phyloP scores from a whole-genome alignment of 2,113 vertebrate genomes.

The Picathartes gymnocephalus region DNA sequence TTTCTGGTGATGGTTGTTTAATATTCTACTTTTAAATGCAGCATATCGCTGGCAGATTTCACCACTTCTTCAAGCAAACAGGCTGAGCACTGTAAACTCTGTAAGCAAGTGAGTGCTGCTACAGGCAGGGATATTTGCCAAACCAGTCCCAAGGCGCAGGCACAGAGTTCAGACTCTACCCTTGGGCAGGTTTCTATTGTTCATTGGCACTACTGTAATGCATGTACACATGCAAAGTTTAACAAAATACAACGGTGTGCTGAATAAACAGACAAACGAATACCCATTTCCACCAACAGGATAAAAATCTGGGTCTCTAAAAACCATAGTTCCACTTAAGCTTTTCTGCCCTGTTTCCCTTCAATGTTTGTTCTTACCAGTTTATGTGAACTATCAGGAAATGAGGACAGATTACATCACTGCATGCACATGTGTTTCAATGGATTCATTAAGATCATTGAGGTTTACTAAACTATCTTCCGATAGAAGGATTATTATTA shows the following conservation, averaged over 20 bases:
- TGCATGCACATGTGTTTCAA: not conserved
- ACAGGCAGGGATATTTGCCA: not conserved
- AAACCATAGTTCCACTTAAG: not conserved
- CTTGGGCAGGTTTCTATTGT: not conserved
- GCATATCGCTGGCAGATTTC: not conserved
- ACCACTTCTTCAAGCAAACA: not conserved
- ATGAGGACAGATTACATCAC: not conserved
- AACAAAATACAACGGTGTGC: not conserved
- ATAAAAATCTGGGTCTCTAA: not conserved
- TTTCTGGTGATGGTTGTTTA: not conserved
- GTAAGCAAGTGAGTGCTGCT: not conserved
- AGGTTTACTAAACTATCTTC: not conserved
- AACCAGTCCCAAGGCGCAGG: not conserved
- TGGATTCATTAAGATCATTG: not conserved
- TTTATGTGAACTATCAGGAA: not conserved
- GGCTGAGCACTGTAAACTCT: not conserved
- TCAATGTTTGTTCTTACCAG: not conserved
- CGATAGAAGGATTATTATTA: not conserved
- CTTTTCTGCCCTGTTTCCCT: not conserved
- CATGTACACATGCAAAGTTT: accelerated
- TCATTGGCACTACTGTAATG: not conserved
- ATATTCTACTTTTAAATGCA: not conserved
- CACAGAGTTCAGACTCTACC: not conserved
- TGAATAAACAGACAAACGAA: not conserved
- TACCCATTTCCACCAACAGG: not conserved